Evolutionary conservation across 2,888 invertebrate genomes (phyloP).

Genomic region (Caenorhabditis plicata): DNA sequence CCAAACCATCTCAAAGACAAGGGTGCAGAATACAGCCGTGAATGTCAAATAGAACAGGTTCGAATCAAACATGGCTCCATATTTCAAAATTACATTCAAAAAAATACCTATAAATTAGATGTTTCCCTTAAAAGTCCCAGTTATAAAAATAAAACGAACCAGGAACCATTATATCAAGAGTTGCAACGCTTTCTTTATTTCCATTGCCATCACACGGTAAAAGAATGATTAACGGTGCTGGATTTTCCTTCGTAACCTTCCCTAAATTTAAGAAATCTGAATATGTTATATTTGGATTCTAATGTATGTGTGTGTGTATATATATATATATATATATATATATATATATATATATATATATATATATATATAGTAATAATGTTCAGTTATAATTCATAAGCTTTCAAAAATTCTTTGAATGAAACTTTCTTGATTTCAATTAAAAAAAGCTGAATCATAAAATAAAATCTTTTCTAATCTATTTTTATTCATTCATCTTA

Average conservation of each 20-base stretch:
- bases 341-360: no score
- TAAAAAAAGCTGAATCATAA: no score
- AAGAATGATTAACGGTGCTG: conserved; percentile 44
- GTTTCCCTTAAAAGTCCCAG: no score
- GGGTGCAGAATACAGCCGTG: conserved; percentile 32
- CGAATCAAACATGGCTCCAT: conserved; percentile 51
- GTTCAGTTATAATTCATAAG: no score
- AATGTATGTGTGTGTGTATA: no score
- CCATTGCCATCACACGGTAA: conserved; percentile 42
- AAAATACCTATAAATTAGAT: conserved; percentile 33
- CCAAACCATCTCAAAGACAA: conserved; percentile 33
- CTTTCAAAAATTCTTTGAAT: no score
- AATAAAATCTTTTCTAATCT: no score
- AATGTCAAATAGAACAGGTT: conserved; percentile 35
- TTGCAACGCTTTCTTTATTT: conserved; percentile 42
- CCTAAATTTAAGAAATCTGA: conserved; percentile 8
- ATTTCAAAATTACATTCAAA: conserved; percentile 45
- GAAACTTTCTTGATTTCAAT: no score
- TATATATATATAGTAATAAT: no score
- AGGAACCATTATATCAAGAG: conserved; percentile 47
- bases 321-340: no score
- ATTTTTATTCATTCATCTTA: no score
- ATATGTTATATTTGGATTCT: neutral
- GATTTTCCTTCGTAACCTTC: conserved; percentile 35
- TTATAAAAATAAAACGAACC: conserved; percentile 11